Base-by-base conservation (phyloP, 2,113 vertebrate genomes). In the Craseonycteris thonglongyai region DNA sequence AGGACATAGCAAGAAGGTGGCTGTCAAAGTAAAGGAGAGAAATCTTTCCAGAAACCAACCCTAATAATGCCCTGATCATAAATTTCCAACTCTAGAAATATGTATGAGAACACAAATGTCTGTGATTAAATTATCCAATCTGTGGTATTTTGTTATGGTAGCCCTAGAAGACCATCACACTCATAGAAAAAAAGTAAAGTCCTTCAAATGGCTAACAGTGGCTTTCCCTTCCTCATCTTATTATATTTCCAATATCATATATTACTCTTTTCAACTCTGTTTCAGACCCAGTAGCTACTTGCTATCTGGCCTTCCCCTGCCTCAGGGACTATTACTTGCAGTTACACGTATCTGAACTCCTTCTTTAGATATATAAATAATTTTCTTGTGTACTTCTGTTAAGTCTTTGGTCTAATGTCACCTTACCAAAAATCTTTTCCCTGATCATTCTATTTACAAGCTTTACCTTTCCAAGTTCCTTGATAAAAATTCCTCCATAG, bases 321-420 rank as follows among this genome's bases (percentile, higher is more conserved):
- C 16, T 90, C 49, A 74, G 35, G 35, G 0, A 2, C 33, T 19
- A 10, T 66, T 14, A 24, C 21, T 63, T 49, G 15, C 2, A 72
- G 47, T 51, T 68, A 13, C 58, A 40, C 14, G 18, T 40, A 7
- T 16, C 5, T 49, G 14, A 22, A 75, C 12, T n/a, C 51, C 65
- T 79, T 14, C 40, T 81, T 58, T 21, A 84, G 9, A 65, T 15
- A 45, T 40, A 51, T 16, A 18, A 16, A 61, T 24, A 8, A 1
- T 42, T 75, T 63, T n/a, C n/a, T n/a, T n/a, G n/a, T n/a, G n/a
- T n/a, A n/a, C n/a, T n/a, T n/a, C n/a, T n/a, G n/a, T n/a, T n/a
- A n/a, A 56, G 18, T 74, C 28, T 91, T 89, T 76, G 22, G n/a
- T 85, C 30, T 91, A 92, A 85, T 49, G 3, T 61, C 30, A 90